Evolutionary conservation across 2,888 invertebrate genomes (phyloP), one percentile per base, ranked within the genome.

Genomic region (Eilema depressum): DNA sequence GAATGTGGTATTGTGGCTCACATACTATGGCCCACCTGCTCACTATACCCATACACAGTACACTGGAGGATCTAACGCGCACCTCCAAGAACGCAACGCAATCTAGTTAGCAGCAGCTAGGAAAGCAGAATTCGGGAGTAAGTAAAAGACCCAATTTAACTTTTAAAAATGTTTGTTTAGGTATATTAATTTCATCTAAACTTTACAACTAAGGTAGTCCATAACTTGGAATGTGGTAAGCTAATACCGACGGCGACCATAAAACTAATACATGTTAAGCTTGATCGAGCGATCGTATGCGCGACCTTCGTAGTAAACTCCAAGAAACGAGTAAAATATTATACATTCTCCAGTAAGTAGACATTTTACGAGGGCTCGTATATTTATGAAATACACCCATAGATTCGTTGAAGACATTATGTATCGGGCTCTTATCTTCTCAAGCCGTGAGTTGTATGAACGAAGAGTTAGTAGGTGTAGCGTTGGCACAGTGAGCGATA

Each of bases 401-500:
- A 63, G 25, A 63, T 63, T 41, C 37, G 26, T 63, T 17, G 25
- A 25, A 63, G 17, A 63, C 26, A 26, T 63, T 41, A 64, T 64
- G 28, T 64, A 64, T 64, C 64, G 47, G 28, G 28, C 63, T 59
- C 26, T 66, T 68, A 69, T 79, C 69, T 70, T 28, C 64, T 59
- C 47, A 68, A 67, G 60, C 68, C 26, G 47, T 75, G 61, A 69
- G 57, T 62, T 59, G 56, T 59, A 25, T 60, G n/a, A 68, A 70
- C 33, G 25, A 63, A 33, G 64, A 47, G 53, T 70, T 59, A 1
- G 60, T 60, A 41, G 41, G 41, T 30, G 69, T 64, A 37, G 56
- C 71, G 65, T 62, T 72, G 73, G 62, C 61, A 61, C n/a, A 64
- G 70, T 61, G 71, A 8, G 66, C 59, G 74, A 79, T 79, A 71